Conservation (phyloP, 2,113 vertebrate genomes). For the Forbesichthys agassizii region DNA sequence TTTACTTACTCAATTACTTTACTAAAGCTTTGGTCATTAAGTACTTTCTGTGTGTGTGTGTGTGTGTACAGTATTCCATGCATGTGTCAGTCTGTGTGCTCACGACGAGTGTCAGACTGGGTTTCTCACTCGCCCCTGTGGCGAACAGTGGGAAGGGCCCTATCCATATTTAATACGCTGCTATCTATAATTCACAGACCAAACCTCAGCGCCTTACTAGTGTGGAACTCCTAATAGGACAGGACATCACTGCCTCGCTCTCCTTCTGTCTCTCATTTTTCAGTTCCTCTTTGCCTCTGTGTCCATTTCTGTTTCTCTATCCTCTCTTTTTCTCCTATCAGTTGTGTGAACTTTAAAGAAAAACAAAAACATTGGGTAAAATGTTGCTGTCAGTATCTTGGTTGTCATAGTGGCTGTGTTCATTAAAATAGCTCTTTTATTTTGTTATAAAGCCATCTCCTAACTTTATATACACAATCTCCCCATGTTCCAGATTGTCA, state of each 20-base stretch:
- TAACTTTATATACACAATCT: no score
- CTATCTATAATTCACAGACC: slow-evolving; percentile 71
- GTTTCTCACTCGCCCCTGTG: slow-evolving; percentile 30
- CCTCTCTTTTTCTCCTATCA: neutral
- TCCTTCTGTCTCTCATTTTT: neutral
- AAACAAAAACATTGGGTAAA: no score
- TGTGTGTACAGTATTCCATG: neutral
- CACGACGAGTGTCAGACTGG: neutral
- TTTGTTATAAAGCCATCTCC: no score
- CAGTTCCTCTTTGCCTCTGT: slow-evolving; percentile 1
- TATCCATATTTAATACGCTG: slow-evolving; percentile 68
- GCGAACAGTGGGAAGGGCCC: slow-evolving; percentile 25
- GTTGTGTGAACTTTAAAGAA: neutral
- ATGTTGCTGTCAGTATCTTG: no score
- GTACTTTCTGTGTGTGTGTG: neutral
- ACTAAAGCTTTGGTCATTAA: neutral
- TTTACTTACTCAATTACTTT: no score
- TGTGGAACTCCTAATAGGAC: slow-evolving; percentile 43
- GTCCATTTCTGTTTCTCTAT: neutral
- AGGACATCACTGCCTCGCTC: slow-evolving; percentile 38
- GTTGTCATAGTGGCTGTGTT: no score
- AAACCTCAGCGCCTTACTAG: slow-evolving; percentile 55
- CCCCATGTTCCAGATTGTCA: no score
- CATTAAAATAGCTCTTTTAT: no score
- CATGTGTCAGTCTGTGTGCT: neutral